A percentile compares a stretch with the other conserved stretches of the same genome.
Evolutionary conservation across 2,797 vertebrate genomes (phyloP).

Genomic region (Pseudocheirus occidentalis): DNA sequence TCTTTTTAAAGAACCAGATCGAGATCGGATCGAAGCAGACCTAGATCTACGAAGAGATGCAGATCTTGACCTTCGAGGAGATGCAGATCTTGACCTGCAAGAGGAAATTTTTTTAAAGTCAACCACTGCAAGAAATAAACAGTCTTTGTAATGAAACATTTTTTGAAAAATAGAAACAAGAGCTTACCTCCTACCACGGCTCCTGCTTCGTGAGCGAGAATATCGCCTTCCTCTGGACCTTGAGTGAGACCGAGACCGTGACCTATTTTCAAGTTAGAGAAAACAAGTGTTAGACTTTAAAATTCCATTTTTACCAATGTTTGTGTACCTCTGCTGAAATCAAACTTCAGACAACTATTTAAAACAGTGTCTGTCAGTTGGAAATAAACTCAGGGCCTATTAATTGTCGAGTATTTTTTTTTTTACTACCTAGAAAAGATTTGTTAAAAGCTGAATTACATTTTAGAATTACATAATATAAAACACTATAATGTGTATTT

Average conservation of each 20-base stretch:
- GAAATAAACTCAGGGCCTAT: constrained; percentile 87
- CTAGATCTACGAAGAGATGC: constrained; percentile 88
- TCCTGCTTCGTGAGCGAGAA: constrained; percentile 88
- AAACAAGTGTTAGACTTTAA: constrained; percentile 77
- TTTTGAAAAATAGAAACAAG: background rate
- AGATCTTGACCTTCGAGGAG: constrained; percentile 88
- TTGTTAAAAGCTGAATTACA: constrained; percentile 88
- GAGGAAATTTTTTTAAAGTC: background rate
- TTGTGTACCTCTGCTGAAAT: constrained; percentile 79
- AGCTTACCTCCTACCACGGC: constrained; percentile 87
- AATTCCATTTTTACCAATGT: constrained; percentile 9
- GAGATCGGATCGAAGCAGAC: constrained; percentile 85
- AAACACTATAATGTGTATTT: constrained; percentile 94
- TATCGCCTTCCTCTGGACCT: constrained; percentile 88
- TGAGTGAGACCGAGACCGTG: constrained; percentile 88
- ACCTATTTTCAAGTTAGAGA: constrained; percentile 86
- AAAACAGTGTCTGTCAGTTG: constrained; percentile 84
- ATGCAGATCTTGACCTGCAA: constrained; percentile 89
- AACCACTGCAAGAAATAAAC: background rate
- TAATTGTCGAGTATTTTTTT: constrained; percentile 81
- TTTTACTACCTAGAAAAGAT: constrained; percentile 88
- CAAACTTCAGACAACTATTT: constrained; percentile 81
- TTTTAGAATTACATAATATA: constrained; percentile 89
- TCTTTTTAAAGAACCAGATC: constrained; percentile 88
- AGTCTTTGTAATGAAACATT: background rate